Base-by-base conservation (phyloP, 2,113 vertebrate genomes). In the Mustelus asterias region DNA sequence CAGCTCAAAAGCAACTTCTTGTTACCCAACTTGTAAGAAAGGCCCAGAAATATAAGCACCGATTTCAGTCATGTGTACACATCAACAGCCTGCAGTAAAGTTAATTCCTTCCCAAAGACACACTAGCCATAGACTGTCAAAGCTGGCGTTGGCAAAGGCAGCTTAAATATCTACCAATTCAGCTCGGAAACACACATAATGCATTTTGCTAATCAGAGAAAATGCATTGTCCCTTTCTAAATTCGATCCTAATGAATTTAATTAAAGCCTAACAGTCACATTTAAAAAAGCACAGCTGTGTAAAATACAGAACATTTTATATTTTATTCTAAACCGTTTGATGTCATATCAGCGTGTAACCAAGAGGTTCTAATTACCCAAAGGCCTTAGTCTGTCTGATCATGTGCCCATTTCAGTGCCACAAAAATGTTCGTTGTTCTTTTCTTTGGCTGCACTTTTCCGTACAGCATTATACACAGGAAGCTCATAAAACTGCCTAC, bases 31-130 rank as follows among this genome's bases (percentile, higher is more conserved):
- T 90, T 54, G 33, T 60, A 22, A 65, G 58, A 33, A 92, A 92
- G 33, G 14, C 65, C 5, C 26, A 65, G 60, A 93, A 92, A 33
- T 92, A 65, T 93, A n/a, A 26, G 16, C 18, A 94, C 44, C 3
- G 22, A 14, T 65, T 70, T 94, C 58, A 37, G 65, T 13, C 65
- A 44, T 1, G 22, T 29, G 60, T 29, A 14, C 44, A 22, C 63
- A 69, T 70, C 65, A 48, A 69, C 65, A 94, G 37, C 67, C 67
- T 70, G 41, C 70, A 48, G 60, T 95, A 72, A 95, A 41, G 65
- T 48, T 93, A 65, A 95, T 48, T 41, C 93, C 22, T 94, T 94
- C 92, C n/a, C 60, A 93, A n/a, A 63, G 89, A 63, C n/a, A 93
- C 14, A n/a, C 60, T 65, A 54, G 16, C 29, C 63, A 44, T 26